These are phyloP conservation scores for Campylomormyrus numenius DNA, from an alignment of 2,113 vertebrate genomes.

Conservation along the genomic window DNA sequence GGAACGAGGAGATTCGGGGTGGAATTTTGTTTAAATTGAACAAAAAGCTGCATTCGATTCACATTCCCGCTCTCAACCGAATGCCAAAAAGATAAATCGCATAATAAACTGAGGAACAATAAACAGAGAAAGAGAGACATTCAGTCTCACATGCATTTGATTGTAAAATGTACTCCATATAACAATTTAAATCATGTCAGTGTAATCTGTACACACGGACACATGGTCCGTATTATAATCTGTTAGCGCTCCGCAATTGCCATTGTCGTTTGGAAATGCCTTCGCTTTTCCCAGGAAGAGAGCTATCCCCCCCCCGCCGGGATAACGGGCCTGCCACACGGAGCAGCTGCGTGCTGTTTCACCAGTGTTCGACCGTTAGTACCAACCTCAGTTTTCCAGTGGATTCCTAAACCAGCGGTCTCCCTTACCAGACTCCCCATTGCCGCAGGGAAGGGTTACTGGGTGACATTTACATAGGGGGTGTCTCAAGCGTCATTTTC, in stretches of 20 bases:
- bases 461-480: neutral
- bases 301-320: neutral
- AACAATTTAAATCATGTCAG: conserved; percentile 3
- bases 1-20: neutral
- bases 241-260: neutral
- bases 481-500: neutral
- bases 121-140: neutral
- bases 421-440: neutral
- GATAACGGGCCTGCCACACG: neutral
- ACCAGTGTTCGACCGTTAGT: neutral
- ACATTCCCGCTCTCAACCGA: neutral
- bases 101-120: conserved; percentile 2
- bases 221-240: neutral
- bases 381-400: neutral
- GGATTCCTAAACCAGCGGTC: neutral
- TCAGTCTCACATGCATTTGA: neutral
- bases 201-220: neutral
- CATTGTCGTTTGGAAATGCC: conserved; percentile 7
- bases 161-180: neutral
- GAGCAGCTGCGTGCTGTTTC: neutral
- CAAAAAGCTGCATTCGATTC: neutral
- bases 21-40: neutral
- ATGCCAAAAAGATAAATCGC: conserved; percentile 2
- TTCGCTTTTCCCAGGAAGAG: neutral
- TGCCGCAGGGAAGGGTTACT: neutral